Base-by-base conservation (phyloP, 2,113 vertebrate species). In the Charadrius vociferus region DNA sequence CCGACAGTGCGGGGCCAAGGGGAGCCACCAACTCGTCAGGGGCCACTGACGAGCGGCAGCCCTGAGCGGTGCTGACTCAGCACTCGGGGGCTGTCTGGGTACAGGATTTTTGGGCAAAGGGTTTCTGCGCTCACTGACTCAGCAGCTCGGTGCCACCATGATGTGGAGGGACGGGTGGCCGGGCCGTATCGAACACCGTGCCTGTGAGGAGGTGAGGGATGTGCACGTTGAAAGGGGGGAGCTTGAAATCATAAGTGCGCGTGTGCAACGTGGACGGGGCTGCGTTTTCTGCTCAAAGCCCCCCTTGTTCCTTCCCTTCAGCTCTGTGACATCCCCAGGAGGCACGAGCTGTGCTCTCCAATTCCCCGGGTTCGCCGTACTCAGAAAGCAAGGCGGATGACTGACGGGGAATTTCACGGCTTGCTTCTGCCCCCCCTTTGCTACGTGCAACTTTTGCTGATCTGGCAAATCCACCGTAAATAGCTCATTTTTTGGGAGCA, bases 1-100 rank as follows among this genome's bases (percentile, higher is more conserved):
- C 1, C 37, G 50, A 9, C 4, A 21, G 22, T 0, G 0, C 10
- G 36, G 62, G 66, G 66, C 65, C 4, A 3, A 18, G 47, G 75
- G 67, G 56, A 72, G 30, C 17, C 17, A 62, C 37, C 10, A 5
- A 7, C 20, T 53, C 66, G 15, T 61, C 79, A 58, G 26, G 20
- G 10, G 45, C 45, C 32, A 24, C 29, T 5, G 24, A 0, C 0
- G 24, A 45, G 45, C 1, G 26, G 26, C 37, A 55, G 74, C 83
- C 36, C 21, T 0, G 2, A 36, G 49, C 3, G 0, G 47, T 45
- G 88, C 90, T 30, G 15, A 34, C 77, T 93, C 81, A 49, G 81
- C 19, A 9, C 24, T 26, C 0, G 1, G 47, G 45, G 36, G 8
- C 6, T 66, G 65, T 10, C 72, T 15, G 59, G 24, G 30, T 34